These are phyloP conservation scores for Bembecia ichneumoniformis DNA, from an alignment of 2,888 invertebrate species.

Conservation along the genomic window DNA sequence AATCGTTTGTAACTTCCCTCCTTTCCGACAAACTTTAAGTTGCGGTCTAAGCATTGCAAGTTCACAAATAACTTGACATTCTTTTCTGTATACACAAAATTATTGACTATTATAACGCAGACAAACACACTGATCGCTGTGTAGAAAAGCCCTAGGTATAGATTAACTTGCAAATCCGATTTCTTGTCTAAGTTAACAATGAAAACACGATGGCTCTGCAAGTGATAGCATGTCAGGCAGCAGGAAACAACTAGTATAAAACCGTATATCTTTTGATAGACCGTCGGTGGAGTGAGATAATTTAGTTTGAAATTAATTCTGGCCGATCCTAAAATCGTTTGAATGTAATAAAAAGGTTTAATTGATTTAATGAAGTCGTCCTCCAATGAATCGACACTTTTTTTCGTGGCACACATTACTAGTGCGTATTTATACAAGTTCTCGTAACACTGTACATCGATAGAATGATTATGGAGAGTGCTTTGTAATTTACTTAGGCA, in stretches of 20 bases:
- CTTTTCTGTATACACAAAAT: background rate
- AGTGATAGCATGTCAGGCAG: background rate
- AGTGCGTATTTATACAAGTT: too few species aligned
- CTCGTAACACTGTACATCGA: too few species aligned
- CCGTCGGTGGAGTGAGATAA: background rate
- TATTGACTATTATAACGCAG: conserved; percentile 2
- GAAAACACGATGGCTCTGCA: background rate
- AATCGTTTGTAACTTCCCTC: background rate
- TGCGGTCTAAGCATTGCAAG: background rate
- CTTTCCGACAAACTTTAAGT: conserved; percentile 1
- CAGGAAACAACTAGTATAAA: background rate
- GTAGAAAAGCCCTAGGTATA: background rate
- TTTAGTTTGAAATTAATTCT: conserved; percentile 1
- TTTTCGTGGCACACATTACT: background rate
- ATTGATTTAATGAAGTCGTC: conserved; percentile 1
- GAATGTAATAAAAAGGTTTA: background rate
- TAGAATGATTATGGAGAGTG: too few species aligned
- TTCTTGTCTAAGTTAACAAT: background rate
- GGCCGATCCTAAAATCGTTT: background rate
- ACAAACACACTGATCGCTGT: background rate
- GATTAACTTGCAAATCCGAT: background rate
- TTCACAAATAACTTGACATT: conserved; percentile 1
- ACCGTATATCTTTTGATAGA: conserved; percentile 4
- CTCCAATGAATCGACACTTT: background rate
- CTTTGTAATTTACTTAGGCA: too few species aligned